Base-by-base conservation (phyloP, 2,888 invertebrate genomes). In the Hirtodrosophila trivittata region DNA sequence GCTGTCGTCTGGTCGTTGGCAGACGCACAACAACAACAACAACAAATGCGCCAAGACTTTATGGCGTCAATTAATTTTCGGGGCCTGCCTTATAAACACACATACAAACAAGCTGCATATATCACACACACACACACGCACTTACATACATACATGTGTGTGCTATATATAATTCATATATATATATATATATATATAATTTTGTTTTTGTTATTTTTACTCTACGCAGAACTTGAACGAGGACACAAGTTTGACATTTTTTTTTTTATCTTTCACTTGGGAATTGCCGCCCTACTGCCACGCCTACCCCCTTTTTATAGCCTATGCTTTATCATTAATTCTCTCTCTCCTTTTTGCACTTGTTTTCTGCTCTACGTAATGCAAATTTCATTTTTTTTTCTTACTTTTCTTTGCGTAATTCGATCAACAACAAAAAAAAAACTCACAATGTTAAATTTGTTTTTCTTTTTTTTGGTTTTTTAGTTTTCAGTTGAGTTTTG, bases 51-150 rank as follows among this genome's bases (percentile, higher is more conserved):
- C 60, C 67, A 80, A 76, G 71, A 73, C 76, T 85, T 83, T 78
- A 80, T 77, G 85, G 77, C 86, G 66, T 78, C 84, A 82, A 87
- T 87, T 88, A 73, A 84, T 78, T 78, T 74, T 74, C 57, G 60
- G 47, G 50, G 59, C 59, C 39, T 55, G 69, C 54, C 52, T 51
- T 59, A 51, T 47, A 60, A 39, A 43, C n/a, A n/a, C n/a, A n/a
- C 50, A 59, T 37, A n/a, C 25, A 41, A 32, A 12, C 35, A 37
- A 30, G 12, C 58, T 12, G 30, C 32, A 8, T 21, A 33, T 39
- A 60, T 26, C 33, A 28, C 25, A 47, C 26, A 52, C 21, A 45
- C 10, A 14, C 52, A 14, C 33, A 21, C 38, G 16, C 8, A 35
- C 9, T 14, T 10, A 26, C 18, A 28, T n/a, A 38, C 21, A 46